Evolutionary conservation across 2,113 vertebrate species (phyloP).

Genomic region (Anas platyrhynchos): DNA sequence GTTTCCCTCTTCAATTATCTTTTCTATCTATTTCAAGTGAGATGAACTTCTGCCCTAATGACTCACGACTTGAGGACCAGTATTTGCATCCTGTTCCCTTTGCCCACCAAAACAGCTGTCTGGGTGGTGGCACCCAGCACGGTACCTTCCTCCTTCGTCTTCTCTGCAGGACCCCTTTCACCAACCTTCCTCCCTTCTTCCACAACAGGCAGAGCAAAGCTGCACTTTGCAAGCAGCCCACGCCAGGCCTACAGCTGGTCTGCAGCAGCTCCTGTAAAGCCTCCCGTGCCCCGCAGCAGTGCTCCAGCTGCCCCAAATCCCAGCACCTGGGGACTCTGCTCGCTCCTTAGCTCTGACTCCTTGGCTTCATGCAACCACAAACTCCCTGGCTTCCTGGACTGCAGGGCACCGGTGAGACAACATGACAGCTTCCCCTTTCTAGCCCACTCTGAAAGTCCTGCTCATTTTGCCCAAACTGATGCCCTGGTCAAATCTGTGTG

Average conservation of each 20-base stretch:
- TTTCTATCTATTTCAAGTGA: not conserved
- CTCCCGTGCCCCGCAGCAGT: not conserved
- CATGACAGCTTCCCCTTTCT: not conserved
- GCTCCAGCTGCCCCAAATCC: not conserved
- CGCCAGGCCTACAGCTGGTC: not conserved
- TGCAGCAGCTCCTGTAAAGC: not conserved
- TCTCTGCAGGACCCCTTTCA: not conserved
- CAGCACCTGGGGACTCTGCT: not conserved
- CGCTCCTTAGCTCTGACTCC: not conserved
- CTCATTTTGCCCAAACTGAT: not conserved
- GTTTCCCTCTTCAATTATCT: not conserved
- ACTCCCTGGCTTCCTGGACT: fast-evolving
- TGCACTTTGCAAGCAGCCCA: not conserved
- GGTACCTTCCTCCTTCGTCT: not conserved
- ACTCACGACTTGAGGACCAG: not conserved
- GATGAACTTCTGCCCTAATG: not conserved
- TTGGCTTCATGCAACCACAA: not conserved
- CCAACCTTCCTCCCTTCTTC: not conserved
- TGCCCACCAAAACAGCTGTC: not conserved
- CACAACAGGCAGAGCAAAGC: fast-evolving
- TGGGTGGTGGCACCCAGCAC: not conserved
- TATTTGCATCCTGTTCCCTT: not conserved
- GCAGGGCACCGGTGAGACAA: not conserved
- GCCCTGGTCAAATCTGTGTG: fast-evolving
- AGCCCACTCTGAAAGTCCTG: not conserved